phyloP scores from a whole-genome alignment of 1,140 invertebrate genomes.

The Ips nitidus region DNA sequence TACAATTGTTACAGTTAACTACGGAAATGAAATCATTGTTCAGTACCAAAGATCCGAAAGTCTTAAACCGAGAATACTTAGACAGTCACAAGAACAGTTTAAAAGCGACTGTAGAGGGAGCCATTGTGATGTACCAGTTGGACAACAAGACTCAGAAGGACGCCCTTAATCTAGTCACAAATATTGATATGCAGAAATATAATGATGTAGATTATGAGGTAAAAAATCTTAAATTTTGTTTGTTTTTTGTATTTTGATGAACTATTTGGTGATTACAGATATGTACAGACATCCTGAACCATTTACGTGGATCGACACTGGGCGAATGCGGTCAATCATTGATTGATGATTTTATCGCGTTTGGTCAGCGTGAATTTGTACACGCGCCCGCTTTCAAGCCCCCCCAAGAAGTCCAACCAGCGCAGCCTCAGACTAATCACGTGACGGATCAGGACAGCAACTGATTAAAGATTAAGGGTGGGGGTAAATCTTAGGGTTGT shows the following conservation, averaged over 20 bases:
- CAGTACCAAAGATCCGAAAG: slow-evolving; percentile 59
- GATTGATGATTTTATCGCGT: slow-evolving; percentile 67
- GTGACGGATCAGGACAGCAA: slow-evolving; percentile 36
- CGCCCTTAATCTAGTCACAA: slow-evolving; percentile 65
- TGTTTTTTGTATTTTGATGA: background rate
- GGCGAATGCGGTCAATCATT: slow-evolving; percentile 66
- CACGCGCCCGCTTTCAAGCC: slow-evolving; percentile 67
- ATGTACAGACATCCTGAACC: slow-evolving; percentile 75
- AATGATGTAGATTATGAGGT: slow-evolving; percentile 63
- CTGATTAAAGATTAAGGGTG: slow-evolving; percentile 26
- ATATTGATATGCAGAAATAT: slow-evolving; percentile 58
- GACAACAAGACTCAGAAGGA: slow-evolving; percentile 61
- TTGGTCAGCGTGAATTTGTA: slow-evolving; percentile 74
- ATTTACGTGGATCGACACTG: slow-evolving; percentile 76
- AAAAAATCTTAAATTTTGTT: slow-evolving; percentile 26
- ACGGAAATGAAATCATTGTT: slow-evolving; percentile 70
- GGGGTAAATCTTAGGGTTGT: background rate
- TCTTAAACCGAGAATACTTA: slow-evolving; percentile 74
- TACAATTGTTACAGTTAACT: slow-evolving; percentile 42
- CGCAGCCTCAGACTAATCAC: slow-evolving; percentile 34
- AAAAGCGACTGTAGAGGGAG: slow-evolving; percentile 70
- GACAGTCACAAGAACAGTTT: slow-evolving; percentile 63
- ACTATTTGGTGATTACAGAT: slow-evolving; percentile 55
- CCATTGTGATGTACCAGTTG: slow-evolving; percentile 69
- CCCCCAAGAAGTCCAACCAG: slow-evolving; percentile 17